Base-by-base conservation (phyloP, 2,888 invertebrate species). In the Pachydiplax longipennis region DNA sequence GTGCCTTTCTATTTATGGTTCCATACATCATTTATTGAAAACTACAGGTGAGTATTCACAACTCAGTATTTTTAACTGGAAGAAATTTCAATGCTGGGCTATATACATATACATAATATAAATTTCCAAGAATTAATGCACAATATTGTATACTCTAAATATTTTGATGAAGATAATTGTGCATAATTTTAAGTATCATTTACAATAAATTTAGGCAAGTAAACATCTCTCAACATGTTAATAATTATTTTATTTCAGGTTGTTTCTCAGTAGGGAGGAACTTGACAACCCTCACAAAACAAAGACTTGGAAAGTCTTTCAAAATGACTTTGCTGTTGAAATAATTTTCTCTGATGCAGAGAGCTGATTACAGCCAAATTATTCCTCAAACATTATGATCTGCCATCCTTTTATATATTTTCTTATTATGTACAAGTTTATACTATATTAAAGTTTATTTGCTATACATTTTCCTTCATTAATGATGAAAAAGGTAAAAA, bases 1-100 rank as follows among this genome's bases (percentile, higher is more conserved):
- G 94, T 94, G 92, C 94, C 94, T n/a, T 94, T 95, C 92, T 95
- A 94, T 92, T 94, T 94, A 92, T 95, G 95, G 94, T 95, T 95
- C 92, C 93, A 95, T 92, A 94, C 94, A n/a, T 93, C 93, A 65
- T 95, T 95, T 91, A 93, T 95, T 65, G 93, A 94, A 91, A 92
- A 93, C 90, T 92, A 93, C 91, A 93, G 92, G 94, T 94, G 92
- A 93, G 93, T 92, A 25, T n/a, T 25, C 12, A 18, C 18, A 6
- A 53, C 44, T 44, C 15, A 53, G 12, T 8, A 8, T 8, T 2
- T 12, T 53, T 53, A 53, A 10, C 48, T 25, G 3, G 10, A 10
- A 73, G n/a, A 31, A n/a, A 25, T n/a, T 73, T 6, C 0, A 25
- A 18, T 25, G 31, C 35, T 80, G 80, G 1, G 13, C 80, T 13